Evolutionary conservation across 2,113 vertebrate genomes (phyloP), one percentile per base, ranked within the genome.

Genomic region (Cyanoliseus patagonus): DNA sequence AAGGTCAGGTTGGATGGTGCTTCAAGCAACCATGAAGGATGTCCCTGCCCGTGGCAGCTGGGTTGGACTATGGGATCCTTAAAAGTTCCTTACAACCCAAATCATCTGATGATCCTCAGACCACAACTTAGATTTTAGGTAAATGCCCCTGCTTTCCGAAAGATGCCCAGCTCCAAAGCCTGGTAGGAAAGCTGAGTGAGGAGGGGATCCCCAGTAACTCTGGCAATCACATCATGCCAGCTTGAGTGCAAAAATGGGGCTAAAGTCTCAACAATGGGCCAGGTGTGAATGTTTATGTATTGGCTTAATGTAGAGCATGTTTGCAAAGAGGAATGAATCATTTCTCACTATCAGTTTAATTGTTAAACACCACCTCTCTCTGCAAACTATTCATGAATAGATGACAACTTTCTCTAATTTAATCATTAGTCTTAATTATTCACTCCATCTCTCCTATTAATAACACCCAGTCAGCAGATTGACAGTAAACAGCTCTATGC

Each of bases 381-480:
- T 64, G 31, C 44, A 93, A 94, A 95, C 67, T 74, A 33, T 77
- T 96, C 66, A 63, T n/a, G 69, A 96, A 78, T 25, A 93, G 73
- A 84, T 86, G 88, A 95, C 88, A 96, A 93, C 77, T 92, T 92
- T 93, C 83, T 67, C 75, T 89, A 94, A 88, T 92, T 86, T 91
- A 96, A 74, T 92, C 83, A 94, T 96, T 96, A 89, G 63, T 83
- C 89, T 78, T 92, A 95, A 96, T 96, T 96, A 95, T 96, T 96
- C 84, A 59, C 68, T 92, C 86, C 82, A 80, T 85, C 91, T 84
- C 81, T 91, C 91, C 94, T 92, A 95, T 96, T 94, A 95, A 94
- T 94, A 96, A 95, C 84, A 37, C 12, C 18, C 70, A 86, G 74
- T 57, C 77, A 82, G 86, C 81, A 94, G 91, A 89, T 7, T 94